Conservation (phyloP, 2,113 vertebrate genomes). For the Verasper variegatus region DNA sequence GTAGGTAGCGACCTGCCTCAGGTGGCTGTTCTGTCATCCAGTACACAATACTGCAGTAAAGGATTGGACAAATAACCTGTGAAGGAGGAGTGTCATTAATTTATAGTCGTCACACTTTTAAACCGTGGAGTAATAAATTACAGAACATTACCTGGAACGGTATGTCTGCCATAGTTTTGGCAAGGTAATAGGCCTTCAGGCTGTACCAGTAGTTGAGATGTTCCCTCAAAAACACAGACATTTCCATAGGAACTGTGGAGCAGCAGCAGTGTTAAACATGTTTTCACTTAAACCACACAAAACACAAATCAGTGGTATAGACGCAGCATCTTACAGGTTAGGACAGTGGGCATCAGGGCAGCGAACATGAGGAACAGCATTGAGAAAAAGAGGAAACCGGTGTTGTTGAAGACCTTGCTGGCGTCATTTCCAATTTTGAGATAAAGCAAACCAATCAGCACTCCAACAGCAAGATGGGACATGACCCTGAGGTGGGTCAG, state of each 20-base stretch:
- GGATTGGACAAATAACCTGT: conserved; percentile 93
- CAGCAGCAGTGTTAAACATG: conserved; percentile 25
- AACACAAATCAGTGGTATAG: background rate
- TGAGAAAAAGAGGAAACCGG: conserved; percentile 98
- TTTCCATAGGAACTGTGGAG: conserved; percentile 92
- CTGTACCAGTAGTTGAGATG: conserved; percentile 99
- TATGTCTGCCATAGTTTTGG: conserved; percentile 96
- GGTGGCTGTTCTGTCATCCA: conserved; percentile 99
- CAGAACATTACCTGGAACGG: conserved; percentile 92
- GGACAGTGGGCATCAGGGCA: conserved; percentile 96
- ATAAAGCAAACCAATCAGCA: conserved; percentile 96
- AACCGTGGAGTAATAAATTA: background rate
- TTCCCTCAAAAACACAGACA: conserved; percentile 95
- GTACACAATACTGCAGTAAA: conserved; percentile 98
- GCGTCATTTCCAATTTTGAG: conserved; percentile 97
- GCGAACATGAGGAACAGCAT: conserved; percentile 99
- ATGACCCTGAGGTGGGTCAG: conserved; percentile 95
- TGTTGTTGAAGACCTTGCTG: conserved; percentile 99
- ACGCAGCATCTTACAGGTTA: conserved; percentile 87
- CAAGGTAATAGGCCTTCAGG: conserved; percentile 96
- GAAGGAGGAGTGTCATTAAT: conserved; percentile 19
- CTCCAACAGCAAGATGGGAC: conserved; percentile 93
- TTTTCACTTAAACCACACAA: background rate
- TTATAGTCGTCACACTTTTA: background rate
- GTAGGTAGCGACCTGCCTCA: conserved; percentile 90